Evolutionary conservation across 2,113 vertebrate species (phyloP), one percentile per base, ranked within the genome.

Genomic region (Camarhynchus parvulus): DNA sequence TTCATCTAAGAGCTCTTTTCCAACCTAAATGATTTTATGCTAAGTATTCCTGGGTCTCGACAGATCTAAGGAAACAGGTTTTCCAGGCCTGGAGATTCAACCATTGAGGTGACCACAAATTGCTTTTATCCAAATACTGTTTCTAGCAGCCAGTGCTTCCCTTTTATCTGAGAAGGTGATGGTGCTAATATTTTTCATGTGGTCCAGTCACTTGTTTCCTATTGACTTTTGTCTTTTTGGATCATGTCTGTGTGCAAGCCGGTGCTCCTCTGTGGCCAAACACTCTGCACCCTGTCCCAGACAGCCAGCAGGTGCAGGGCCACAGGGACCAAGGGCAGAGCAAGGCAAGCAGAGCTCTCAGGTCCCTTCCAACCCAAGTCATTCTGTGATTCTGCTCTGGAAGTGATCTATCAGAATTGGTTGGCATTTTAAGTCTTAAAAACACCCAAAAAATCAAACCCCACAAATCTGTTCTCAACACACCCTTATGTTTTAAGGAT

Each of bases 161-260:
- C 39, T 90, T 90, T 66, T 69, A 33, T 7, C 0, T 50, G 62
- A 55, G 27, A 89, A 76, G 58, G 42, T 68, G 75, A 14, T 28
- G 52, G 30, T 64, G 41, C 31, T 76, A 16, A 9, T 74, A 15
- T 64, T 70, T 91, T 59, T 41, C 52, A 30, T 70, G 64, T 35
- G 37, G 47, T 80, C 64, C 24, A 47, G 33, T 63, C 50, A 50
- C 27, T 81, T 77, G 27, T 75, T 93, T 89, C 59, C 61, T 63
- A 6, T 49, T 1, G 2, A 16, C 53, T 63, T 74, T 12, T 58
- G 70, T 31, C 49, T 41, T 83, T 84, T 39, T 63, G 83, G 50
- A 10, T 92, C 72, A 10, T 6, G 11, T 64, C 59, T 16, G 4
- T 0, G 0, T 3, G 2, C 24, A 47, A 1, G 1, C 62, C 0